Conservation (phyloP, 2,797 vertebrate species). For the Mico argentatus region DNA sequence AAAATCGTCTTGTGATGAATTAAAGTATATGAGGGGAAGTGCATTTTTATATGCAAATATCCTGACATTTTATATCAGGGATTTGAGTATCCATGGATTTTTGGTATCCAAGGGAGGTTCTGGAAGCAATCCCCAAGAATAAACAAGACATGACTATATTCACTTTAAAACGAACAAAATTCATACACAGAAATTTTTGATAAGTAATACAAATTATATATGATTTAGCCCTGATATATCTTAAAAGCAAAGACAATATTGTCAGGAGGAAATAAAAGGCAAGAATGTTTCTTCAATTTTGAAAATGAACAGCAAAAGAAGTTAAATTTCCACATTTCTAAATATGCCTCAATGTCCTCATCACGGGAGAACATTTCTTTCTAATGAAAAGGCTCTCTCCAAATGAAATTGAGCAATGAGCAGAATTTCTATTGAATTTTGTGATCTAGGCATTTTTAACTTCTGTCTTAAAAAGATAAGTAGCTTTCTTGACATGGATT, state of each 20-base stretch:
- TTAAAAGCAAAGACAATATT: not conserved
- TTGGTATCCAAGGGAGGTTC: not conserved
- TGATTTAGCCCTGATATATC: not conserved
- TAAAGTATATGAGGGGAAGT: not conserved
- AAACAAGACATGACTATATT: not conserved
- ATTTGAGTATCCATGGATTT: not conserved
- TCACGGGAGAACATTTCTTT: not conserved
- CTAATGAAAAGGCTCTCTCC: not conserved
- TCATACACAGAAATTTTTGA: not conserved
- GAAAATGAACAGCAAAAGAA: not conserved
- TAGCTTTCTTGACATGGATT: not conserved
- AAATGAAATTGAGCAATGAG: conserved; percentile 6
- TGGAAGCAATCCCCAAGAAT: not conserved
- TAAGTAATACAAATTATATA: not conserved
- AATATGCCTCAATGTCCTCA: not conserved
- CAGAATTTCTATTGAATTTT: not conserved
- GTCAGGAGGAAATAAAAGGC: not conserved
- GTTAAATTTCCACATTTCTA: not conserved
- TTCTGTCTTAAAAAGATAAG: conserved; percentile 27
- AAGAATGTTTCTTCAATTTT: not conserved
- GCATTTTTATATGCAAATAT: not conserved
- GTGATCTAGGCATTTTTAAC: not conserved
- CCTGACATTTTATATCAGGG: not conserved
- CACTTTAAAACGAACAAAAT: not conserved
- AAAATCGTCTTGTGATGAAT: not conserved